Percentiles rank a stretch among this genome's conserved stretches.
Evolutionary conservation across 2,888 invertebrate species (phyloP).

Genomic region (Dasypolia templi): DNA sequence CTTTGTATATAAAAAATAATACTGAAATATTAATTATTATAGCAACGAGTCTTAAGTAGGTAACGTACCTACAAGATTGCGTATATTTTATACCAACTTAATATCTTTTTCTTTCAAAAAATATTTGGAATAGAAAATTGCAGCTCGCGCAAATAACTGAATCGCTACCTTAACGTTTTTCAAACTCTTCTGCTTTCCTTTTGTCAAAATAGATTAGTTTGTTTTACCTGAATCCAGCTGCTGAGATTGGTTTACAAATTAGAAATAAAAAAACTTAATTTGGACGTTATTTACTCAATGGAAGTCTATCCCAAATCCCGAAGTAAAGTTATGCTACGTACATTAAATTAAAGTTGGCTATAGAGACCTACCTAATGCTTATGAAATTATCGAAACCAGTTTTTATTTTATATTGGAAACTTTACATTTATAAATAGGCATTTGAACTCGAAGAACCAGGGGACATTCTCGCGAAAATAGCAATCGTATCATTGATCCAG

Average conservation of each 20-base stretch:
- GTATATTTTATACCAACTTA: neutral
- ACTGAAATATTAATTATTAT: neutral
- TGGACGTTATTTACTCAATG: neutral
- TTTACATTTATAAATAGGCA: no score
- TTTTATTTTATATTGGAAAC: no score
- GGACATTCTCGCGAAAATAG: no score
- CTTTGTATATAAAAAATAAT: conserved; percentile 1
- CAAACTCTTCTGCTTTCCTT: neutral
- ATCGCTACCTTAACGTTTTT: neutral
- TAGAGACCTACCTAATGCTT: neutral
- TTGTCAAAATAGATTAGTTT: conserved; percentile 29
- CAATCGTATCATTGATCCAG: no score
- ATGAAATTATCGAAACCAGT: neutral
- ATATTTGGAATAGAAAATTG: conserved; percentile 8
- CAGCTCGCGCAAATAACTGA: conserved; percentile 1
- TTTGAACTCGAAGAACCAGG: no score
- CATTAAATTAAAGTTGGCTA: neutral
- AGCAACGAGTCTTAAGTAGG: neutral
- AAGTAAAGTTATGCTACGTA: neutral
- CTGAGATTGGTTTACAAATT: neutral
- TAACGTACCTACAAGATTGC: neutral
- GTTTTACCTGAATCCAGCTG: conserved; percentile 10
- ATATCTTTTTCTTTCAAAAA: neutral
- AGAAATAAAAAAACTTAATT: conserved; percentile 5
- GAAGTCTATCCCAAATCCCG: neutral